phyloP scores from a whole-genome alignment of 2,888 invertebrate species.

The Oxyscelio sp. region DNA sequence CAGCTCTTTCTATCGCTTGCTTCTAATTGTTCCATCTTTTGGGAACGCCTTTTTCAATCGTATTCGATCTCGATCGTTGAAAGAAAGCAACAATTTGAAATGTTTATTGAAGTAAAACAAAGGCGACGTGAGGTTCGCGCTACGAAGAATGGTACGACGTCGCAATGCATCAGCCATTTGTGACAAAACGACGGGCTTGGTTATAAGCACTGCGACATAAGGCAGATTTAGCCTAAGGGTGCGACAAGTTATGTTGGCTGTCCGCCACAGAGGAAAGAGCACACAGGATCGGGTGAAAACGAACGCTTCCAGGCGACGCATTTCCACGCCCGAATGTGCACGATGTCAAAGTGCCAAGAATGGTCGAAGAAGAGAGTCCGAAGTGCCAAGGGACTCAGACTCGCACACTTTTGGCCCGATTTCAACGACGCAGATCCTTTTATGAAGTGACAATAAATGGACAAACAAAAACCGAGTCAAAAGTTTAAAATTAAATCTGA shows the following conservation, averaged over 20 bases:
- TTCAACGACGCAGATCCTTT: conserved; percentile 76
- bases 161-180: conserved; percentile 68
- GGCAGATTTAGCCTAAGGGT: conserved; percentile 86
- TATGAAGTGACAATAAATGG: conserved; percentile 74
- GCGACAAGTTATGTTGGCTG: conserved; percentile 83
- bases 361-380: conserved; percentile 56
- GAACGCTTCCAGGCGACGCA: conserved; percentile 68
- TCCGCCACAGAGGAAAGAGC: conserved; percentile 79
- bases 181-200: conserved; percentile 74
- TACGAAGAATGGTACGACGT: conserved; percentile 58
- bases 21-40: no score
- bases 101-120: conserved; percentile 59
- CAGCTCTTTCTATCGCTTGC: no score
- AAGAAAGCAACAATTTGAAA: conserved; percentile 38
- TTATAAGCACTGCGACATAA: conserved; percentile 76
- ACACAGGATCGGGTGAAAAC: conserved; percentile 76
- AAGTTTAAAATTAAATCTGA: conserved; percentile 61
- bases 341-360: conserved; percentile 75
- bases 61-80: neutral
- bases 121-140: conserved; percentile 25
- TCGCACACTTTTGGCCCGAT: conserved; percentile 69
- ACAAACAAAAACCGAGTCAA: conserved; percentile 65
- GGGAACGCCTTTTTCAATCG: no score
- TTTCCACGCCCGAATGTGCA: conserved; percentile 60
- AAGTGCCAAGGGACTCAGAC: conserved; percentile 52